Evolutionary conservation across 2,113 vertebrate genomes (phyloP), one percentile per base, ranked within the genome.

Genomic region (Lanius collurio): DNA sequence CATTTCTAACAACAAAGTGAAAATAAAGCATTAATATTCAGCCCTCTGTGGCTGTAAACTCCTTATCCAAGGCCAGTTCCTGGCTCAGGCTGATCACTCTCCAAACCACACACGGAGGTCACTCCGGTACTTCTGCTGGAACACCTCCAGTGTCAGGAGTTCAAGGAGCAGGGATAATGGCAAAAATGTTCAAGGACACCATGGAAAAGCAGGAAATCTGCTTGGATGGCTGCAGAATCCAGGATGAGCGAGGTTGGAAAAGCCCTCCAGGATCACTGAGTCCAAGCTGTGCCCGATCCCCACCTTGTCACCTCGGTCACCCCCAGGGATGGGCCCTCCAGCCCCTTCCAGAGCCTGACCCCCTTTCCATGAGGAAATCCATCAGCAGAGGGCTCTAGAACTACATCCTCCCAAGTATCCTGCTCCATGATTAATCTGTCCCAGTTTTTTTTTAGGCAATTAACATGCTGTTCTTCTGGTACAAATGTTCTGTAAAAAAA

Each of bases 371-470:
- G 67, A 37, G 59, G 57, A 56, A 80, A 57, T 57, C 41, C 63
- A 94, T 85, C 90, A 93, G 59, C 69, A 97, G 81, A 81, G 83
- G 82, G 63, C 75, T 95, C 70, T 31, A 94, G 87, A 87, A 94
- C 87, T 65, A 26, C 69, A 49, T 75, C 50, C 93, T 70, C 80
- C 79, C 27, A 8, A 77, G 22, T 12, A 21, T 19, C 44, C 6
- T n/a, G 27, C 55, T 90, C 83, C 83, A 75, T 97, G 96, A 97
- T 97, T 97, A 97, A 97, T 97, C 94, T 95, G 95, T 95, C 97
- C 95, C 96, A 96, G 90, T 90, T 95, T 96, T 96, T 96, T 94
- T 97, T 93, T 82, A 97, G 93, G 85, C 96, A 96, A 95, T 95
- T 90, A 83, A 90, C 70, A 68, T 78, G 92, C 53, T 95, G 87